Evolutionary conservation across 2,888 invertebrate genomes (phyloP), one percentile per base, ranked within the genome.

Genomic region (Ptychoptera contaminata): DNA sequence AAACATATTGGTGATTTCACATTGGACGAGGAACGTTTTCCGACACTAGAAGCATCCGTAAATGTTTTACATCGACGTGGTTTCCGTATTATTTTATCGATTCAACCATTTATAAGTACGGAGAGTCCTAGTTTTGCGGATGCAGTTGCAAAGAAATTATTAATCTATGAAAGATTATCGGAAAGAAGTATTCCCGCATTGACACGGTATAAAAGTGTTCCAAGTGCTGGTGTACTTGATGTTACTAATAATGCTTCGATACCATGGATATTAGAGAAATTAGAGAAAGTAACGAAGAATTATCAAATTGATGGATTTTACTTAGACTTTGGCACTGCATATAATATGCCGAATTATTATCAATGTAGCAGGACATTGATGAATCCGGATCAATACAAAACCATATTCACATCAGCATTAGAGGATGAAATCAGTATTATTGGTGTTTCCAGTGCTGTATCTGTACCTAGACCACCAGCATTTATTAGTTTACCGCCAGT

Each of bases 101-200:
- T 92, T 0, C 90, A 91, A 57, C 92, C 93, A 0, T 93, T 87
- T 58, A 80, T 92, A 31, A 82, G 84, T 43, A 86, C 88, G 0
- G 86, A 88, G 55, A 88, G 91, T 50, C 67, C 67, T 2, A 86
- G 82, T 55, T 92, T 91, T 58, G 78, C 77, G 43, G 80, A 85
- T 53, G 81, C 86, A 1, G 83, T 90, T 1, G 71, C 76, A 42
- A 77, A 77, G 44, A 71, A 79, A 44, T 58, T 87, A n/a, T 62
- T 90, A 2, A 77, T 88, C 37, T 80, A 79, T n/a, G 87, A 88
- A 57, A 70, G 85, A 15, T 77, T 77, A 46, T 81, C 81, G 51
- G 84, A 85, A 53, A 71, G 79, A 46, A 72, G 80, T 50, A 84
- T 88, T 43, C 90, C 90, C 5, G 86, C 87, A 0, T 61, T 91